Conservation (phyloP, 2,888 invertebrate genomes). For the Metellina segmentata region DNA sequence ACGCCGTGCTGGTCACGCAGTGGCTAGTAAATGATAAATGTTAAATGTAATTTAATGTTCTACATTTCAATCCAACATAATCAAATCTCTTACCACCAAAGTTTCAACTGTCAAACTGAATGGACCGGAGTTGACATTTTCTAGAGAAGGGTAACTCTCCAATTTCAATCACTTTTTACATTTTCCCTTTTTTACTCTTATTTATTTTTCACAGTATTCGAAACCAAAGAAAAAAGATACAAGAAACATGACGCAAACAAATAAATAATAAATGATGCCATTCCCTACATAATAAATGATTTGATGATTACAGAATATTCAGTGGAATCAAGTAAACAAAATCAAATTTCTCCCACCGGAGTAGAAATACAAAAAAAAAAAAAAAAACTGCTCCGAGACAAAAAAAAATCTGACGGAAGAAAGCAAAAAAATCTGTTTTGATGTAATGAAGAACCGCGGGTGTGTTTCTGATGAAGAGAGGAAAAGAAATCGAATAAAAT, state of each 20-base stretch:
- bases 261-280: neutral
- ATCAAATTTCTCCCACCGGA: slow-evolving; percentile 46
- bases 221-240: neutral
- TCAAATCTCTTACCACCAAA: too few species aligned
- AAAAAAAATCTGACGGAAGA: slow-evolving; percentile 15
- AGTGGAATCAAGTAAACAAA: slow-evolving; percentile 49
- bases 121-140: too few species aligned
- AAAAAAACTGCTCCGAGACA: neutral
- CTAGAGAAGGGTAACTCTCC: neutral
- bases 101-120: too few species aligned
- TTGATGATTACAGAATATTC: slow-evolving; percentile 60
- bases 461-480: slow-evolving; percentile 5
- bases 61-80: too few species aligned
- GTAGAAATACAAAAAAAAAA: slow-evolving; percentile 7
- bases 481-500: slow-evolving; percentile 30
- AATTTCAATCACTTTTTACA: neutral
- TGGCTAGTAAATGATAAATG: too few species aligned
- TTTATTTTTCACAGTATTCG: neutral
- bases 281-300: slow-evolving; percentile 61
- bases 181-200: neutral
- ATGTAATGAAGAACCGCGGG: slow-evolving; percentile 47
- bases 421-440: slow-evolving; percentile 29
- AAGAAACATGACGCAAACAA: slow-evolving; percentile 5
- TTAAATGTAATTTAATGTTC: too few species aligned
- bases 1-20: too few species aligned